Base-by-base conservation (phyloP, 2,797 vertebrate species). In the Lemur catta region DNA sequence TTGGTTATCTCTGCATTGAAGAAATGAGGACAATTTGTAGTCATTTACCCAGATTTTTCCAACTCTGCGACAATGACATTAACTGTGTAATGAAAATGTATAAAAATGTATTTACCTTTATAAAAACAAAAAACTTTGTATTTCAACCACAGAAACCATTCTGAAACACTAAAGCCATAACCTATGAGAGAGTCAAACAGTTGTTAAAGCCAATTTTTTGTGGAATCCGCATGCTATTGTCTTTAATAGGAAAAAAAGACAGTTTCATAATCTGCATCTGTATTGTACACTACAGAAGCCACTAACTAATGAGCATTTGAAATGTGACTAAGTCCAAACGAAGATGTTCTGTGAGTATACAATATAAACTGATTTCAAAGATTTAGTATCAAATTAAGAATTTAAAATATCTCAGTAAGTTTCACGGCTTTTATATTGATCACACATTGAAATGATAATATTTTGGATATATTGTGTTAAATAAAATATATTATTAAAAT, bases 401-500 rank as follows among this genome's bases (percentile, higher is more conserved):
- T n/a, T 72, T 82, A 46, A 76, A 89, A 55, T 50, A 89, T 14
- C 18, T 76, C 78, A 93, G 4, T 74, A 65, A 65, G 14, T 71
- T 93, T 69, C 75, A 86, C 17, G 61, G 72, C 41, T 81, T 96
- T 88, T 63, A 59, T 80, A 74, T 1, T 91, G 52, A 87, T 57
- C 41, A 72, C 28, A 28, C 38, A 30, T 8, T 85, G 52, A 94
- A 86, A 79, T 72, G 28, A 75, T 9, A 67, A 46, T 41, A 95
- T 48, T 35, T 46, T 85, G 14, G n/a, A 88, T 30, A 92, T 38
- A 76, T 11, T 67, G 28, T 50, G 30, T 28, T 84, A 89, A 75
- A 71, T 91, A 87, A 74, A 93, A 75, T 46, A 80, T 46, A 93
- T 46, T 85, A 79, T 48, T 85, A 79, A 94, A 94, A 96, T 75